A percentile compares a stretch with the other conserved stretches of the same genome.
Conservation (phyloP, 2,797 vertebrate species). For the Cossypha heuglini region DNA sequence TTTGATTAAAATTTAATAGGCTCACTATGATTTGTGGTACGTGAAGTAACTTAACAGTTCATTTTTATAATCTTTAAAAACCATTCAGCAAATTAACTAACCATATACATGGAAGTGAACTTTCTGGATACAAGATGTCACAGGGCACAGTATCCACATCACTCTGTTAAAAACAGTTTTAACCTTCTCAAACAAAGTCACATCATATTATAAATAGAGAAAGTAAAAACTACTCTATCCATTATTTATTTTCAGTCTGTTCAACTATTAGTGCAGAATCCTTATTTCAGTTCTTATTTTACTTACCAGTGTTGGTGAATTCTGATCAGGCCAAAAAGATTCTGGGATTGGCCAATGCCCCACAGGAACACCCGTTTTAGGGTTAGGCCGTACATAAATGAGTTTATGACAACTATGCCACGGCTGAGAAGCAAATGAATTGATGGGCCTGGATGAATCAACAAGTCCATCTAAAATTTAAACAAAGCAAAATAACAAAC, state of each 20-base stretch:
- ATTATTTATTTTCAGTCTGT: neutral
- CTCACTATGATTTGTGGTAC: neutral
- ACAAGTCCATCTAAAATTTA: constrained; percentile 83
- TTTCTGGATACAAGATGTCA: neutral
- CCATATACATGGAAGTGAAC: neutral
- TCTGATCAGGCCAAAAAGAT: constrained; percentile 98
- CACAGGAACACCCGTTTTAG: constrained; percentile 95
- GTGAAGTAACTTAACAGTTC: neutral
- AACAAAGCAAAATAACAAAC: constrained; percentile 51
- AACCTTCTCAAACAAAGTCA: neutral
- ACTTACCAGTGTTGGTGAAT: constrained; percentile 94
- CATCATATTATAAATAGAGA: neutral
- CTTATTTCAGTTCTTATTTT: constrained; percentile 6
- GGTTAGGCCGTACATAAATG: constrained; percentile 95
- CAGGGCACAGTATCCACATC: neutral
- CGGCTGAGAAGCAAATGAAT: constrained; percentile 84
- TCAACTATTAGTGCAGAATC: neutral
- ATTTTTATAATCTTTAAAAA: neutral
- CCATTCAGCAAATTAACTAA: neutral
- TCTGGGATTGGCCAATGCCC: constrained; percentile 98
- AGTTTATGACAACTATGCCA: constrained; percentile 99
- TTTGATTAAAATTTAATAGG: neutral
- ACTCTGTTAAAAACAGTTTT: neutral
- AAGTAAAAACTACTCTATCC: neutral
- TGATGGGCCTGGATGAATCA: constrained; percentile 82